Conservation (phyloP, 2,888 invertebrate genomes). For the Nomada goodeniana region DNA sequence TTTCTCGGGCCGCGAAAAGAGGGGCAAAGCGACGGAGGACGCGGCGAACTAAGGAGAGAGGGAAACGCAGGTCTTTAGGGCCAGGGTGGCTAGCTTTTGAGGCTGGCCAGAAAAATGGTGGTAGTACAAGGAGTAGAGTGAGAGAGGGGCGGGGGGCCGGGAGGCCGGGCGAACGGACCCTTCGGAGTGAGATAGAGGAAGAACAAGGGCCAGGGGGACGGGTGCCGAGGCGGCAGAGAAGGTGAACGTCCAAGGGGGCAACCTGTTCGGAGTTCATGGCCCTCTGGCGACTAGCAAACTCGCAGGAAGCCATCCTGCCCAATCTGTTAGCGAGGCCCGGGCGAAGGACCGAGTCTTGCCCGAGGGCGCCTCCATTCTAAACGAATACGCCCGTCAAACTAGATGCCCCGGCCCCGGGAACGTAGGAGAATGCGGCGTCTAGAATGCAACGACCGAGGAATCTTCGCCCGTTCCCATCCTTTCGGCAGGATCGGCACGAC, state of each 20-base stretch:
- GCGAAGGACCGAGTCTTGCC: conserved; percentile 65
- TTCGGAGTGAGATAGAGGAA: conserved; percentile 68
- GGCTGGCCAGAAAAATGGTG: conserved; percentile 64
- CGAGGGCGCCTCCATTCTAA: conserved; percentile 28
- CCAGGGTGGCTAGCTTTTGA: conserved; percentile 70
- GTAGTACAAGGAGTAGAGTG: conserved; percentile 40
- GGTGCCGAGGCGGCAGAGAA: conserved; percentile 75
- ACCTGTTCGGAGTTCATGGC: conserved; percentile 85
- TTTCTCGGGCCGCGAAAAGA: conserved; percentile 21
- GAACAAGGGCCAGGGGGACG: conserved; percentile 65
- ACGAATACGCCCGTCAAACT: conserved; percentile 31
- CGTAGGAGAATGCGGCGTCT: conserved; percentile 48
- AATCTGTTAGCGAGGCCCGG: conserved; percentile 75
- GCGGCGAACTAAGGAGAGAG: conserved; percentile 43
- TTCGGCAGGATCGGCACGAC: neutral
- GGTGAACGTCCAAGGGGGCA: conserved; percentile 84
- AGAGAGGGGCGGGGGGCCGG: neutral
- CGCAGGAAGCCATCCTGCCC: conserved; percentile 75
- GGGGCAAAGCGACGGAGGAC: conserved; percentile 46
- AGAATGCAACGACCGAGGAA: conserved; percentile 35
- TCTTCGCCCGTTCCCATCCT: neutral
- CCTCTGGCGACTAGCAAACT: conserved; percentile 83
- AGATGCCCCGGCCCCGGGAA: conserved; percentile 41
- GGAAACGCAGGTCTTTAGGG: conserved; percentile 56
- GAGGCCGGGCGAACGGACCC: conserved; percentile 65